Percentiles rank a stretch among this genome's conserved stretches.
These are phyloP conservation scores for Spea bombifrons DNA, from an alignment of 2,113 vertebrate genomes.

Conservation along the genomic window DNA sequence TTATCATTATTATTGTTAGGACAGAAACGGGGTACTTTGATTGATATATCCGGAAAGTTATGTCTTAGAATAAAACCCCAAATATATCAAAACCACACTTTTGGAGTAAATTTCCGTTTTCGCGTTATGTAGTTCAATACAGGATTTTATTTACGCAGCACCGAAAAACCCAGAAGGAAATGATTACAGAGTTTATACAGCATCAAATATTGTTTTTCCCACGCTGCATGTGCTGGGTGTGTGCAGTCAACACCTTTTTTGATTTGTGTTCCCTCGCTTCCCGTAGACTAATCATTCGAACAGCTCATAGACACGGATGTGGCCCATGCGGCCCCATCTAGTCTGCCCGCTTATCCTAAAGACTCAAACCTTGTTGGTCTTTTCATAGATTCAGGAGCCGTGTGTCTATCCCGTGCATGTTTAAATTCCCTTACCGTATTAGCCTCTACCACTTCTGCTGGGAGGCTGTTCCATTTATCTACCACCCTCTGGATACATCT, in stretches of 20 bases:
- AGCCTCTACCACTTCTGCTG: too few species aligned
- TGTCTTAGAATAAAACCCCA: neutral
- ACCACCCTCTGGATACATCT: too few species aligned
- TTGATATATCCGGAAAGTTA: neutral
- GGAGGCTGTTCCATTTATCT: too few species aligned
- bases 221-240: slow-evolving; percentile 19
- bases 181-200: neutral
- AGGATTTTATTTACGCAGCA: neutral
- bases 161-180: neutral
- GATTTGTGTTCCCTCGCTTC: neutral
- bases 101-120: neutral
- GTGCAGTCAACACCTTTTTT: slow-evolving; percentile 14
- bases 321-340: too few species aligned
- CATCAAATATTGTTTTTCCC: slow-evolving; percentile 13
- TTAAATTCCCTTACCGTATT: too few species aligned
- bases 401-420: too few species aligned
- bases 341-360: too few species aligned
- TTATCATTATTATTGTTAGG: too few species aligned
- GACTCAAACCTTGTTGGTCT: too few species aligned
- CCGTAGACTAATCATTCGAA: neutral
- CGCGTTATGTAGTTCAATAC: neutral
- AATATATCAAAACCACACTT: neutral
- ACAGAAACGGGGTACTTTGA: too few species aligned
- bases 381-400: too few species aligned
- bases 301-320: too few species aligned